Conservation (phyloP, 2,797 vertebrate species). For the Manis pentadactyla region DNA sequence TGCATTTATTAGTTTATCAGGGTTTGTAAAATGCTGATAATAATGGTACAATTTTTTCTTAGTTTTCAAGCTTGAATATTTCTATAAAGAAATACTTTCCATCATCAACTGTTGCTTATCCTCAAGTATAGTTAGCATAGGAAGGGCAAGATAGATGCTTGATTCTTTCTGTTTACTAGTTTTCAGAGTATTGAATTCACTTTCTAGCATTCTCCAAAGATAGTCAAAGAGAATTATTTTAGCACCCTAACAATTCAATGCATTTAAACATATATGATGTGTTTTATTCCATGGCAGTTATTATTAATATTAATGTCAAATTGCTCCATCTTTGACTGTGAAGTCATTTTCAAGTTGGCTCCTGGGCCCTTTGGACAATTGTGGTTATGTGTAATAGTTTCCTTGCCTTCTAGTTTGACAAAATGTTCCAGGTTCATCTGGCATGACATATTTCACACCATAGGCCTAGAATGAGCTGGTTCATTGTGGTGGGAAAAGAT, state of each 20-base stretch:
- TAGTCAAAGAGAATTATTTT: background rate
- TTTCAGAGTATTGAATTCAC: slow-evolving; percentile 33
- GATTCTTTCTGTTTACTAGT: background rate
- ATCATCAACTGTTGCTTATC: background rate
- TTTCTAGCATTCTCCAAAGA: background rate
- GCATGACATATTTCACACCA: background rate
- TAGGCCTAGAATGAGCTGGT: background rate
- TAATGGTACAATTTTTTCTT: background rate
- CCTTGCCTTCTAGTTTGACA: background rate
- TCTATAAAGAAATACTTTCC: background rate
- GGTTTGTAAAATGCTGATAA: background rate
- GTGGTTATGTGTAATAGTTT: background rate
- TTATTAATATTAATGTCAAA: background rate
- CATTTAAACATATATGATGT: background rate
- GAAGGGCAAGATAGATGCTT: background rate
- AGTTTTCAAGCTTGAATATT: background rate
- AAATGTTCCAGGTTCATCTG: background rate
- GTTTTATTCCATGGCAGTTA: background rate
- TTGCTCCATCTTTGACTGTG: background rate
- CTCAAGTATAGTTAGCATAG: background rate
- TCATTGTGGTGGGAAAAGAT: background rate
- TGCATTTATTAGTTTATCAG: background rate
- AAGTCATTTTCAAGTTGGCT: background rate
- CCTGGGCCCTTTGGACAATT: background rate
- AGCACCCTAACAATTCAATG: background rate